Base-by-base conservation (phyloP, 2,113 vertebrate genomes). In the Climacteris rufus region DNA sequence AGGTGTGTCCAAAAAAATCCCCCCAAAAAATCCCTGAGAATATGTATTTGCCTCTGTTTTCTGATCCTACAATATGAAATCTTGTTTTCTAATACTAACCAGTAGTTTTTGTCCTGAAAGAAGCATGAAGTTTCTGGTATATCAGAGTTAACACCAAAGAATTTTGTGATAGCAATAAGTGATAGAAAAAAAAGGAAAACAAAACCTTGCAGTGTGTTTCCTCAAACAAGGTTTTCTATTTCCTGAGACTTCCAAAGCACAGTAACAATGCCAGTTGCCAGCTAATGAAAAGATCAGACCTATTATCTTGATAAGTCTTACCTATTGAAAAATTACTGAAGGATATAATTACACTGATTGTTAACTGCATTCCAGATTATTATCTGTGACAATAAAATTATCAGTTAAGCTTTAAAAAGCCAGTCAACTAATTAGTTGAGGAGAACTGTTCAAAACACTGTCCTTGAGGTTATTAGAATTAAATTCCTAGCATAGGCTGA, bases 331-430 rank as follows among this genome's bases (percentile, higher is more conserved):
- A 96, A 69, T 72, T 87, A 91, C 83, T 85, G 91, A 97, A 95
- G 90, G 87, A 92, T 97, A 53, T 97, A 94, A 96, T 97, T 94
- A 96, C 88, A 96, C 66, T 75, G 91, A 95, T 96, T 97, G 89
- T 91, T 95, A 95, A 68, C 81, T 96, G 87, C 89, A 94, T 89
- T 84, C 93, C 79, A 63, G 78, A 40, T 83, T 79, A 89, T 75
- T 92, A 44, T 63, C 54, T 93, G 22, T 70, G 23, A 69, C 54
- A 66, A 79, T 84, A 82, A 76, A 79, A 95, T 92, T 93, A 95
- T 92, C 92, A 93, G 76, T 93, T 95, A 95, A 94, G 49, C 11
- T 94, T 92, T 87, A 93, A 93, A 91, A 97, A 96, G 81, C 49
- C 86, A 92, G 83, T 90, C 81, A 89, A 66, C 69, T 94, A 95